Conservation (phyloP, 2,888 invertebrate species). For the Xestia xanthographa region DNA sequence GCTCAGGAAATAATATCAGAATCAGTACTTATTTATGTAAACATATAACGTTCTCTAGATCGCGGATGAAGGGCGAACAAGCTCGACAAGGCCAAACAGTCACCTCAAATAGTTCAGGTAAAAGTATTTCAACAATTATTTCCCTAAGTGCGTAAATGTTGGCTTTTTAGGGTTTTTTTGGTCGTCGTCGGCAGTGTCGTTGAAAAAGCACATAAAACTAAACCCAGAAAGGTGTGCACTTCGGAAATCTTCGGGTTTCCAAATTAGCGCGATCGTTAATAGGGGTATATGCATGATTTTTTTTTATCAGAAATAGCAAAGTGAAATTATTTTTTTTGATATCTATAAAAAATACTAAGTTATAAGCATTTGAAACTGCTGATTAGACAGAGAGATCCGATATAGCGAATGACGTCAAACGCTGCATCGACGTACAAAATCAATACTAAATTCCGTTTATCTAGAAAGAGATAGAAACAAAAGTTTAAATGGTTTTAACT, state of each 20-base stretch:
- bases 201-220: background rate
- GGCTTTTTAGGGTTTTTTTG: background rate
- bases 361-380: too few species aligned
- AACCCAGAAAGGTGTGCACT: background rate
- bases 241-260: background rate
- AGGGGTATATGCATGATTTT: too few species aligned
- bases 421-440: too few species aligned
- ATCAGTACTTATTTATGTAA: background rate
- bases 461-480: too few species aligned
- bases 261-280: background rate
- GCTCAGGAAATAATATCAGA: conserved; percentile 11
- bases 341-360: too few species aligned
- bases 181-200: background rate
- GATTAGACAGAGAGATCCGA: too few species aligned
- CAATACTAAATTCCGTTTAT: too few species aligned
- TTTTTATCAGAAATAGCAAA: too few species aligned
- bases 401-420: too few species aligned
- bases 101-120: conserved; percentile 12
- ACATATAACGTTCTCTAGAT: conserved; percentile 36
- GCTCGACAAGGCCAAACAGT: conserved; percentile 27
- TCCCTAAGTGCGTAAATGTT: background rate
- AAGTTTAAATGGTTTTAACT: too few species aligned
- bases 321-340: too few species aligned
- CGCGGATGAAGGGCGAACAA: conserved; percentile 36
- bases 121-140: conserved; percentile 7